These are phyloP conservation scores for Campoletis raptor DNA, from an alignment of 2,888 invertebrate species.

Conservation along the genomic window DNA sequence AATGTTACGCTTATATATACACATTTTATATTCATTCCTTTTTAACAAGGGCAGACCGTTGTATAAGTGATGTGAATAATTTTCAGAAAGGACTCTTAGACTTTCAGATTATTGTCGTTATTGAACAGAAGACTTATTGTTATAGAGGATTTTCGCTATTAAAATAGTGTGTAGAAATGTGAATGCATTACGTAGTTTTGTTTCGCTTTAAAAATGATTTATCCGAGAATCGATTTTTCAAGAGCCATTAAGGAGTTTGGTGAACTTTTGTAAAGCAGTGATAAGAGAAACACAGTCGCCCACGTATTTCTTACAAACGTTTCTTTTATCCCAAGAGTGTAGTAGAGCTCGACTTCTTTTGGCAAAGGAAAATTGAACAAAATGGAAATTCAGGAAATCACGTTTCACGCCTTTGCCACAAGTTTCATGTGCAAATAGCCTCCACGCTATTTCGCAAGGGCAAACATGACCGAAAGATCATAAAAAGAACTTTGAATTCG, in stretches of 20 bases:
- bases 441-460: background rate
- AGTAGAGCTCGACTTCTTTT: background rate
- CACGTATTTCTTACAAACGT: background rate
- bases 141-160: background rate
- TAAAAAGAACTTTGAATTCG: slow-evolving; percentile 5
- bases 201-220: background rate
- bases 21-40: background rate
- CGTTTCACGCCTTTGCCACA: background rate
- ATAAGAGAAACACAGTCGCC: background rate
- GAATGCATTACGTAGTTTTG: background rate
- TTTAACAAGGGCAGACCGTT: background rate
- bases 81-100: slow-evolving; percentile 18
- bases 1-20: background rate
- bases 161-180: background rate
- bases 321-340: background rate
- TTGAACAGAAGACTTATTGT: background rate
- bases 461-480: background rate
- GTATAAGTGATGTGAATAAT: slow-evolving; percentile 32
- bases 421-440: slow-evolving; percentile 5
- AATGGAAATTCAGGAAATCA: background rate
- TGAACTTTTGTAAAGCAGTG: too few relatives aligned
- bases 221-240: background rate
- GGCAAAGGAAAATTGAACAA: background rate
- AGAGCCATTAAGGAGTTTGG: background rate
- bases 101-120: slow-evolving; percentile 17